Conservation (phyloP, 2,113 vertebrate species). For the Notothenia rossii region DNA sequence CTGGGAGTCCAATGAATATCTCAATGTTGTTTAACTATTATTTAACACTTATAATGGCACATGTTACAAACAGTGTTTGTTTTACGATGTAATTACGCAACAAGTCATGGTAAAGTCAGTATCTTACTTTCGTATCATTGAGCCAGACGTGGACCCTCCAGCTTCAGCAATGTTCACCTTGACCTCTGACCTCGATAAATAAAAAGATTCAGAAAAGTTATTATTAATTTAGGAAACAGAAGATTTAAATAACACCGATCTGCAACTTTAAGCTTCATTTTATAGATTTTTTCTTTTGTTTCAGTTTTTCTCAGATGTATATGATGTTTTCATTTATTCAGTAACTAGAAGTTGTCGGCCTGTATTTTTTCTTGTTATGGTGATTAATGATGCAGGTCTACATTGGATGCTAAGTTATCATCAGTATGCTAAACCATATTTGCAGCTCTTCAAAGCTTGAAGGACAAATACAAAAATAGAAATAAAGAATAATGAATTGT, state of each 20-base stretch:
- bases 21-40: too few species aligned
- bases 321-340: background rate
- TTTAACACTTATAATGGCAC: background rate
- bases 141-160: background rate
- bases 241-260: background rate
- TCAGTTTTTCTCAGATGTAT: background rate
- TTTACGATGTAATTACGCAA: background rate
- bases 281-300: too few species aligned
- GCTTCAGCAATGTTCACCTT: background rate
- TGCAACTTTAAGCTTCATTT: background rate
- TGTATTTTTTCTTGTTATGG: background rate
- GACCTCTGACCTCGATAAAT: slow-evolving; percentile 2
- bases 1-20: background rate
- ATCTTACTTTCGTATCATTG: slow-evolving; percentile 4
- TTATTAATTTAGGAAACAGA: background rate
- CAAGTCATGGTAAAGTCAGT: background rate
- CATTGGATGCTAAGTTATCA: background rate
- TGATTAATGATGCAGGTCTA: background rate
- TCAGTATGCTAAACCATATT: slow-evolving; percentile 1
- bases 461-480: slow-evolving; percentile 17
- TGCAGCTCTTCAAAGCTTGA: slow-evolving; percentile 5
- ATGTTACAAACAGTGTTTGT: background rate
- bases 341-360: background rate
- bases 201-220: background rate
- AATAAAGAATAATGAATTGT: slow-evolving; percentile 22